Percentiles rank a stretch among this genome's conserved stretches.
Conservation (phyloP, 2,888 invertebrate genomes). For the Prionchulus punctatus region DNA sequence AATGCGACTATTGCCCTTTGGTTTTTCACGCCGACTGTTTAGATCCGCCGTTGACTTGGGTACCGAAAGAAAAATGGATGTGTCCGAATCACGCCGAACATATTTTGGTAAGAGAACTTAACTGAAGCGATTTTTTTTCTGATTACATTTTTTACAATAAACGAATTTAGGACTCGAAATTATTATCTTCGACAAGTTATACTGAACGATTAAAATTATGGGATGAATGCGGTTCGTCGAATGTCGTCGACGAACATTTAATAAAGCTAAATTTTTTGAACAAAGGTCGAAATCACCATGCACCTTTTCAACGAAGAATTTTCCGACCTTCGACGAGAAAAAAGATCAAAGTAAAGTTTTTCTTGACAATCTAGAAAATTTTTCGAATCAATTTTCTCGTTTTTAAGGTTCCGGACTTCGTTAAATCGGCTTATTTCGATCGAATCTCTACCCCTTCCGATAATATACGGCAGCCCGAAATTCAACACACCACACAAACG, state of each 20-base stretch:
- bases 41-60: constrained; percentile 71
- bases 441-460: too few species aligned
- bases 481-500: too few species aligned
- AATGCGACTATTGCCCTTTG: constrained; percentile 82
- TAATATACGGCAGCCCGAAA: too few species aligned
- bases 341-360: too few species aligned
- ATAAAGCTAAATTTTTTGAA: constrained; percentile 71
- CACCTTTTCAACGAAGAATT: background rate
- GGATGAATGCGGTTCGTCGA: constrained; percentile 59
- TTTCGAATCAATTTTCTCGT: too few species aligned
- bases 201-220: constrained; percentile 72
- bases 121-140: background rate
- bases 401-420: background rate
- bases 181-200: constrained; percentile 62
- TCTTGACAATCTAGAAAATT: too few species aligned
- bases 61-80: constrained; percentile 86
- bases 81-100: constrained; percentile 91
- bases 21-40: constrained; percentile 83
- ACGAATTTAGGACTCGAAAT: constrained; percentile 51
- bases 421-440: background rate
- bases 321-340: background rate
- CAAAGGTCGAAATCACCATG: constrained; percentile 36
- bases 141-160: background rate
- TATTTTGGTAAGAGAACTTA: constrained; percentile 40
- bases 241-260: constrained; percentile 58